Base-by-base conservation (phyloP, 2,797 vertebrate genomes). In the Sebastes taczanowskii region DNA sequence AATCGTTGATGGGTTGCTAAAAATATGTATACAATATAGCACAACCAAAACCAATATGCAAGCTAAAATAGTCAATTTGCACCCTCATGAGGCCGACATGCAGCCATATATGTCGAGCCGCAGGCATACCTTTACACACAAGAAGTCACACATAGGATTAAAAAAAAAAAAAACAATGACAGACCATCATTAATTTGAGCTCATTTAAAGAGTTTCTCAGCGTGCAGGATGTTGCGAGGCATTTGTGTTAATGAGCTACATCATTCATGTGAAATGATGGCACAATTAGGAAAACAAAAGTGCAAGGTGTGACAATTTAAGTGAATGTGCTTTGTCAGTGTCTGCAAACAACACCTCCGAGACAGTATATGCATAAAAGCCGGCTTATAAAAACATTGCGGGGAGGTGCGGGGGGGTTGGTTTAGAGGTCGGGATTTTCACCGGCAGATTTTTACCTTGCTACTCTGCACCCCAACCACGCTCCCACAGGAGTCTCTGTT, bases 251-350 rank as follows among this genome's bases (percentile, higher is more conserved):
- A 96, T 96, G 95, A 96, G 95, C 91, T 82, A 90, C 94, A 96
- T 96, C 94, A 94, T 95, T 96, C 95, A 95, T 94, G 86, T 92
- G 89, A 94, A 96, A 95, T 96, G 95, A 96, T 95, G 91, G 93
- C 93, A 95, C 94, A 96, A 96, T 96, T 96, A 96, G 94, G 93
- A 93, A 96, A 96, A 96, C 94, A 96, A 96, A 96, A 96, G 94
- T 96, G 95, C 95, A 96, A 96, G 95, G 95, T 96, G 95, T 96
- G 95, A 96, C 95, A 95, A 96, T 96, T 96, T 95, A 95, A 96
- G 94, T 70, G 94, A 95, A 95, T 92, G 93, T 95, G 95, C 95
- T 96, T 96, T 93, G 95, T 96, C 96, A 96, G 95, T 95, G 95
- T 96, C 95, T 94, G 86, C 76, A 92, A 96, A 96, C 94, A 91